Evolutionary conservation across 2,888 invertebrate genomes (phyloP).

Genomic region (Agrochola lychnidis): DNA sequence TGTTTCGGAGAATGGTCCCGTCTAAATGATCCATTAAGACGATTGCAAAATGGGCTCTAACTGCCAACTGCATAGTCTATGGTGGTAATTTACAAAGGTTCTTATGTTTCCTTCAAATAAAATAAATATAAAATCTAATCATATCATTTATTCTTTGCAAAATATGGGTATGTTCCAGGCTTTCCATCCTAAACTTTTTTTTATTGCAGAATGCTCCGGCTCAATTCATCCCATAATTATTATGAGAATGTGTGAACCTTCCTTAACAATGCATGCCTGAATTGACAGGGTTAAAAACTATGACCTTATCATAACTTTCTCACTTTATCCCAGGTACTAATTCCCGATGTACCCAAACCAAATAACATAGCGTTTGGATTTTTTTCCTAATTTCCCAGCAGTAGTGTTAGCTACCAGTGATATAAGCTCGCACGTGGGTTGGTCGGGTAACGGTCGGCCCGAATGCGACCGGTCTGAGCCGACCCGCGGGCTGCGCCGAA

Average conservation of each 20-base stretch:
- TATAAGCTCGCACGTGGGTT: slow-evolving; percentile 66
- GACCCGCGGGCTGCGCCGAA: slow-evolving; percentile 14
- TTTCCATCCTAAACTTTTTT: background rate
- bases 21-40: too few species aligned
- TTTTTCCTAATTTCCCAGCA: slow-evolving; percentile 56
- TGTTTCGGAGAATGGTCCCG: too few species aligned
- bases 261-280: background rate
- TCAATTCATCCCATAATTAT: background rate
- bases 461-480: slow-evolving; percentile 74
- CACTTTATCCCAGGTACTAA: background rate
- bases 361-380: slow-evolving; percentile 27
- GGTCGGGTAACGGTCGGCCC: slow-evolving; percentile 76
- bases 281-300: background rate
- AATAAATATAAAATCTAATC: too few species aligned
- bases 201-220: too few species aligned
- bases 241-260: background rate
- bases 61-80: too few species aligned
- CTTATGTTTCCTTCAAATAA: too few species aligned
- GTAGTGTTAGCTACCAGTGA: slow-evolving; percentile 23
- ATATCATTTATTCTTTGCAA: too few species aligned
- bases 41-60: too few species aligned
- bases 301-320: slow-evolving; percentile 11
- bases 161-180: too few species aligned
- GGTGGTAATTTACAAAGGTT: too few species aligned
- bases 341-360: background rate